Base-by-base conservation (phyloP, 2,113 vertebrate genomes). In the Hippolais icterina region DNA sequence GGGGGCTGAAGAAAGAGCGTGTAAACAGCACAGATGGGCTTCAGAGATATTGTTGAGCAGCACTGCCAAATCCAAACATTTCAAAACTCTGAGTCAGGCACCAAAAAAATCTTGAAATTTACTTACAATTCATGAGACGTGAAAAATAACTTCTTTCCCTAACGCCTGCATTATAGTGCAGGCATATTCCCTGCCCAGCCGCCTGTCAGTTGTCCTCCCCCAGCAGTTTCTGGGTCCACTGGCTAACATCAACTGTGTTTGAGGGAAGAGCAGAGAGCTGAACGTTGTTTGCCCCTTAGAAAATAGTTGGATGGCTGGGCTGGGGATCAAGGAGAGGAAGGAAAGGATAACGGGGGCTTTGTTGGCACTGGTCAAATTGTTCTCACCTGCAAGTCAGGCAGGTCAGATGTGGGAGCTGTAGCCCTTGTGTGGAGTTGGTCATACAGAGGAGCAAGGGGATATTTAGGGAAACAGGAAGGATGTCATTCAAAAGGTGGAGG, bases 11-110 rank as follows among this genome's bases (percentile, higher is more conserved):
- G 89, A 87, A 87, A 44, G 59, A 94, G 56, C 18, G 0, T 75
- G 66, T 78, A 95, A 95, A 91, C 94, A 93, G 93, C 91, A 89
- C 93, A 97, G 95, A 97, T 94, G 81, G 96, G 87, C 87, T 96
- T 91, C 89, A 76, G 35, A 95, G 87, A 93, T 57, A 83, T 57
- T 91, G 83, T 82, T 95, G 89, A 92, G 65, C 61, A 78, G 83
- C 53, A 65, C 0, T 95, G 89, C 72, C 94, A 95, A 75, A 89
- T 83, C 81, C 61, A 93, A 95, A 91, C 70, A 89, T 82, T 93
- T 93, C 81, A 87, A 95, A 95, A 92, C 61, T 95, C 53, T 96
- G 94, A 96, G 89, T 95, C 91, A 96, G 83, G 83, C 69, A 87
- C n/a, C 31, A 91, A 83, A 81, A 93, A 91, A 87, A 16, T 35